Evolutionary conservation across 2,113 vertebrate genomes (phyloP), one percentile per base, ranked within the genome.

Genomic region (Helogale parvula): DNA sequence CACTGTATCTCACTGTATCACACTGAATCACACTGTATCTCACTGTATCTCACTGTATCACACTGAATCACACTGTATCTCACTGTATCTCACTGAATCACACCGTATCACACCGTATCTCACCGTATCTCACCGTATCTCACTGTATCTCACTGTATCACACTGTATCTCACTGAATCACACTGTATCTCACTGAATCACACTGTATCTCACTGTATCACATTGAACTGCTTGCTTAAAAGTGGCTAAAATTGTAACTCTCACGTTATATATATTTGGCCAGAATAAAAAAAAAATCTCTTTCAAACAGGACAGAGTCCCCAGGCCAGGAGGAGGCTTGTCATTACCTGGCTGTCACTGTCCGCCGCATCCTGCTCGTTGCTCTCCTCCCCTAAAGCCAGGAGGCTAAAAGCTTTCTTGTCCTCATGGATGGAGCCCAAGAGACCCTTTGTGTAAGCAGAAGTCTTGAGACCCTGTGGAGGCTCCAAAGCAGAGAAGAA

Each of bases 311-410:
- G 29, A 72, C 29, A 54, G 68, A 38, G 25, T 63, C 54, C 82
- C 25, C 3, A 79, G 65, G 88, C 60, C 77, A 47, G 81, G 33
- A 33, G 45, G 10, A 52, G 54, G 29, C 12, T 74, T 60, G 1
- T 27, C 38, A 11, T 68, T 96, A 99, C 98, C 98, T 98, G 98
- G 72, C 98, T 98, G 96, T 99, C 98, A 0, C 98, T 99, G 3
- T 98, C 98, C 0, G 97, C 99, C 31, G 98, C 98, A 7, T 98
- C 98, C 0, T 95, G 99, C 52, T 98, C 97, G 2, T 98, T 98
- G 0, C 63, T 96, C 3, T 98, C 98, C 81, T 98, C 97, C 9
- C 98, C 98, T 19, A 98, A 96, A n/a, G 86, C 97, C 0, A 97
- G 96, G 3, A 98, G n/a, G 29, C 72, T 81, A 21, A 98, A 77